Conservation (phyloP, 2,888 invertebrate species). For the Gymnocheta viridis region DNA sequence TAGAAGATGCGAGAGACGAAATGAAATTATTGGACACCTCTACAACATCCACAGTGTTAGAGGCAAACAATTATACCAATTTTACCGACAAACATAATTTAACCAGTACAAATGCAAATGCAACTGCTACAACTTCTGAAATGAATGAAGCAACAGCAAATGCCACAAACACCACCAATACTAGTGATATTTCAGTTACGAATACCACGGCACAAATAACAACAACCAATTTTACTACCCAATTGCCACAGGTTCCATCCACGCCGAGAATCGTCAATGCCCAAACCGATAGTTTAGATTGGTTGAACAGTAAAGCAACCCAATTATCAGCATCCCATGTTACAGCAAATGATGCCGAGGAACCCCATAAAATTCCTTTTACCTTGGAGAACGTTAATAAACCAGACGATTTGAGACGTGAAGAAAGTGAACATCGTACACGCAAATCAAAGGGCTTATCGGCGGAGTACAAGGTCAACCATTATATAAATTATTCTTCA, state of each 20-base stretch:
- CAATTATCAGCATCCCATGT: conserved; percentile 42
- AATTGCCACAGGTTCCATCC: conserved; percentile 67
- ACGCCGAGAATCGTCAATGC: conserved; percentile 74
- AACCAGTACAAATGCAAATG: conserved; percentile 64
- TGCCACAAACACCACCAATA: conserved; percentile 42
- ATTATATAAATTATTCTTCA: conserved; percentile 78
- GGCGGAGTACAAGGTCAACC: conserved; percentile 79
- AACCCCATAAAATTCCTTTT: conserved; percentile 73
- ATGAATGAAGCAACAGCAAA: conserved; percentile 27
- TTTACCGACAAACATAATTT: conserved; percentile 66
- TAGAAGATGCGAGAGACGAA: conserved; percentile 33
- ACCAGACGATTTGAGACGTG: conserved; percentile 77
- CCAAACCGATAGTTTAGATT: conserved; percentile 62
- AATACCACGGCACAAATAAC: conserved; percentile 36
- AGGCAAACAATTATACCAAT: conserved; percentile 76
- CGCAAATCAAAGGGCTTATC: conserved; percentile 79
- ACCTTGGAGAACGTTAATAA: conserved; percentile 79
- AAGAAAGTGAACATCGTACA: conserved; percentile 78
- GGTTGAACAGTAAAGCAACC: conserved; percentile 57
- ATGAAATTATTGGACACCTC: conserved; percentile 36
- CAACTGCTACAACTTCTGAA: conserved; percentile 28
- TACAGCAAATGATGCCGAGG: conserved; percentile 28
- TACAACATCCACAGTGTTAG: conserved; percentile 30
- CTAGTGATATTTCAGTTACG: conserved; percentile 33
- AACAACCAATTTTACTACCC: conserved; percentile 45